phyloP scores from a whole-genome alignment of 2,888 invertebrate species.

The Scaptomyza tumidula region DNA sequence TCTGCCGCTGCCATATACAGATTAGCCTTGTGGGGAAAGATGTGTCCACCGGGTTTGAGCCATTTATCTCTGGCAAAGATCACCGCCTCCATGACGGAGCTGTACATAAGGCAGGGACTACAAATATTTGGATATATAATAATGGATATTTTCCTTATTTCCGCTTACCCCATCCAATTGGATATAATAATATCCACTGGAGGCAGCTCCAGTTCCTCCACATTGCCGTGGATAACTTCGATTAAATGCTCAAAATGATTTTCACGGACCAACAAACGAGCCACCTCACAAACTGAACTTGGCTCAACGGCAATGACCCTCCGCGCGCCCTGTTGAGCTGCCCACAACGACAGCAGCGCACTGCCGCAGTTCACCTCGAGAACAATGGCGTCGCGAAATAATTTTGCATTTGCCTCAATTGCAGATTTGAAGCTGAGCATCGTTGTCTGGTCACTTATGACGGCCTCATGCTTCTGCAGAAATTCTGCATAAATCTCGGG shows the following conservation, averaged over 20 bases:
- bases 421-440: constrained; percentile 40
- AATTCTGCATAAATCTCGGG: constrained; percentile 25
- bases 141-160: too few species aligned
- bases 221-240: constrained; percentile 39
- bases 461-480: constrained; percentile 26
- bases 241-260: constrained; percentile 42
- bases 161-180: constrained; percentile 63
- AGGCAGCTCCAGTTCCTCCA: constrained; percentile 44
- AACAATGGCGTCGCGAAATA: constrained; percentile 40
- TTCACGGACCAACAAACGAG: constrained; percentile 33
- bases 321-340: constrained; percentile 45
- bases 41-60: constrained; percentile 45
- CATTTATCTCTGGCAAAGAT: constrained; percentile 53
- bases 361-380: constrained; percentile 56
- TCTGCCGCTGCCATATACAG: constrained; percentile 39
- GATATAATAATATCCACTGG: constrained; percentile 48
- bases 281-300: constrained; percentile 33
- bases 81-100: constrained; percentile 37
- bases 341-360: constrained; percentile 48
- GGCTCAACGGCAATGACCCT: constrained; percentile 45
- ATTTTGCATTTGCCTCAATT: constrained; percentile 26
- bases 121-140: neutral
- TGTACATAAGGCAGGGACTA: constrained; percentile 55
- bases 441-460: constrained; percentile 31
- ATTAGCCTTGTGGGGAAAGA: constrained; percentile 43